Conservation (phyloP, 92 coral and sea anemone genomes). For the Parazoanthus atlanticus region DNA sequence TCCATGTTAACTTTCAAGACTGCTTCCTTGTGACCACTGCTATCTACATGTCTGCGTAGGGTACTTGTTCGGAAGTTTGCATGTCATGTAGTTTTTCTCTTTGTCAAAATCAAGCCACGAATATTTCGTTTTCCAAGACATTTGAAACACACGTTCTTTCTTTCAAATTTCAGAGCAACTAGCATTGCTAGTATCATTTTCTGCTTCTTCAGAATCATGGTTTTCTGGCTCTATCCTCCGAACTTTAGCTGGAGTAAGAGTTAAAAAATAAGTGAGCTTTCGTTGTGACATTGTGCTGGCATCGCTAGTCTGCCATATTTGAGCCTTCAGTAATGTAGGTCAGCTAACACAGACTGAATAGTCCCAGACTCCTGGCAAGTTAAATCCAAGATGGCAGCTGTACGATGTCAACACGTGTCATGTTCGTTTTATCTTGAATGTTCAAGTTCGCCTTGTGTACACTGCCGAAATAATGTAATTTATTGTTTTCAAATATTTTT, state of each 20-base stretch:
- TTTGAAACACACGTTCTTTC: conserved; percentile 36
- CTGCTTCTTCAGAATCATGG: conserved; percentile 20
- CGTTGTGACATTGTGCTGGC: conserved; percentile 33
- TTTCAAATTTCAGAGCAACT: conserved; percentile 38
- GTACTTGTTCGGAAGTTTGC: conserved; percentile 23
- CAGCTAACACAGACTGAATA: conserved; percentile 7
- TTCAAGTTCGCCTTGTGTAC: not conserved
- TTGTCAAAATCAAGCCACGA: conserved; percentile 43
- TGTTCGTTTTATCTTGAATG: not conserved
- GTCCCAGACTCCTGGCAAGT: conserved; percentile 11
- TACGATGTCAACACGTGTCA: conserved; percentile 1
- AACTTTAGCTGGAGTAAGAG: conserved; percentile 36
- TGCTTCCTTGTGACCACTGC: conserved; percentile 35
- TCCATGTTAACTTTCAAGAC: conserved; percentile 35
- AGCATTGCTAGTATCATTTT: conserved; percentile 37
- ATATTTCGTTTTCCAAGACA: conserved; percentile 38
- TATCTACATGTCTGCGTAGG: conserved; percentile 33
- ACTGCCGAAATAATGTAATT: not conserved
- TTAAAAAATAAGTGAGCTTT: conserved; percentile 28
- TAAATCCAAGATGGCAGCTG: conserved; percentile 12
- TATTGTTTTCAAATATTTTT: not conserved
- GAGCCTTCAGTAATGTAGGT: conserved; percentile 19
- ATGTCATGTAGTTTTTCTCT: conserved; percentile 24
- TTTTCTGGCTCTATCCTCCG: conserved; percentile 24
- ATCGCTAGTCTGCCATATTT: conserved; percentile 3